Evolutionary conservation across 2,888 invertebrate genomes (phyloP), one percentile per base, ranked within the genome.

Genomic region (Cremastinae sp.): DNA sequence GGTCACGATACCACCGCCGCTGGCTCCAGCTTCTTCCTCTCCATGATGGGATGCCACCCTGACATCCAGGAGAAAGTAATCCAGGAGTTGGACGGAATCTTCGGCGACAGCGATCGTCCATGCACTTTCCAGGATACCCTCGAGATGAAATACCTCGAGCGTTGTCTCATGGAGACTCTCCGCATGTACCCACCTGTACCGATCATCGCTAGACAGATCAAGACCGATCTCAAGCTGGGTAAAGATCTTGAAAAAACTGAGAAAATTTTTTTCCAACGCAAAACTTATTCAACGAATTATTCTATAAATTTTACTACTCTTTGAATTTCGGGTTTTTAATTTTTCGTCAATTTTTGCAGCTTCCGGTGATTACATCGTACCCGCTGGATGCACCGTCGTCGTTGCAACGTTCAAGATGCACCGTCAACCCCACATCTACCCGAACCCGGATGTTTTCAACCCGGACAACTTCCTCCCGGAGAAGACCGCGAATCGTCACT

Each of bases 1-100:
- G 95, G 95, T 1, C 96, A 96, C 87, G 96, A 96, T 84, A 96
- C 96, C 5, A 96, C 95, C 0, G 94, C 96, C 8, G 95, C 97
- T 37, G 97, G 95, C 0, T 95, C 96, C 79, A 96, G 95, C 87
- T 98, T 97, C 92, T 94, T 95, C 75, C 91, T 97, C 4, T 95
- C 95, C 81, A 91, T 97, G 84, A 93, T 97, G 86, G 97, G 96
- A 2, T 92, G 94, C 49, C 93, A 97, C 85, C 95, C 94, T 45
- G 92, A 96, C 9, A 93, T 97, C 47, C 97, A 97, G 90, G 92
- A 92, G 0, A 93, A 91, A 82, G 95, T 95, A 0, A 93, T 94
- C 83, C 92, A 95, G 75, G 96, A 96, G 84, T 88, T 96, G 55
- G 93, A 94, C 79, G 92, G 93, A 16, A 95, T 96, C 80, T 96